These are phyloP conservation scores for Scelioninae gen. 1 DNA, from an alignment of 2,888 invertebrate species.

Conservation along the genomic window DNA sequence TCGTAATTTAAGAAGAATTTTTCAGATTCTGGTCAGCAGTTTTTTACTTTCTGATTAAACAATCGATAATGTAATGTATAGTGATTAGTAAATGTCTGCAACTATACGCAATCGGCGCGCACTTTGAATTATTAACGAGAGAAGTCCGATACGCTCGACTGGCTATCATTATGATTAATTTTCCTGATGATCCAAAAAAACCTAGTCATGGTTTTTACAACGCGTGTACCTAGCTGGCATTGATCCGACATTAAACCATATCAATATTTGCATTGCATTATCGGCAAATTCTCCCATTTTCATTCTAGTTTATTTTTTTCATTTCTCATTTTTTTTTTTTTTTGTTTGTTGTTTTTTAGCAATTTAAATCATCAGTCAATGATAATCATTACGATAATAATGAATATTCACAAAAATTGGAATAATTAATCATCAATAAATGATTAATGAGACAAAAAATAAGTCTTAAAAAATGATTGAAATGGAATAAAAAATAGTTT, in stretches of 20 bases:
- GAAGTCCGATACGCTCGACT: constrained; percentile 59
- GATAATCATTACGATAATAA: no score
- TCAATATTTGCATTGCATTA: constrained; percentile 53
- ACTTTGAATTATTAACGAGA: constrained; percentile 67
- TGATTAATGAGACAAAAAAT: no score
- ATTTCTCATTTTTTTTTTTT: not conserved
- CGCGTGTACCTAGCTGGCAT: constrained; percentile 55
- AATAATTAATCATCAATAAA: no score
- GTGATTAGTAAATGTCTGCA: constrained; percentile 41
- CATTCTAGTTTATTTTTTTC: not conserved
- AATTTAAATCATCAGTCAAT: not conserved
- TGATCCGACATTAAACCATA: constrained; percentile 58
- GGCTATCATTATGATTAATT: constrained; percentile 83
- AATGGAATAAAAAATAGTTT: no score
- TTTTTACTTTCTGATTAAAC: constrained; percentile 41
- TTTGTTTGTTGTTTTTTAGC: no score
- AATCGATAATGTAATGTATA: constrained; percentile 45
- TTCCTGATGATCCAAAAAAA: constrained; percentile 80
- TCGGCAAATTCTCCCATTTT: constrained; percentile 9
- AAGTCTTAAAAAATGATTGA: no score
- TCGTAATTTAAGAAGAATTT: not conserved
- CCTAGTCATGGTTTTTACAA: constrained; percentile 82
- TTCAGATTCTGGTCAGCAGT: constrained; percentile 5
- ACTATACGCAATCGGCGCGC: constrained; percentile 34
- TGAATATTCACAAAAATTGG: no score